These are phyloP conservation scores for Drosophila lowei DNA, from an alignment of 1,140 invertebrate genomes.

Conservation along the genomic window DNA sequence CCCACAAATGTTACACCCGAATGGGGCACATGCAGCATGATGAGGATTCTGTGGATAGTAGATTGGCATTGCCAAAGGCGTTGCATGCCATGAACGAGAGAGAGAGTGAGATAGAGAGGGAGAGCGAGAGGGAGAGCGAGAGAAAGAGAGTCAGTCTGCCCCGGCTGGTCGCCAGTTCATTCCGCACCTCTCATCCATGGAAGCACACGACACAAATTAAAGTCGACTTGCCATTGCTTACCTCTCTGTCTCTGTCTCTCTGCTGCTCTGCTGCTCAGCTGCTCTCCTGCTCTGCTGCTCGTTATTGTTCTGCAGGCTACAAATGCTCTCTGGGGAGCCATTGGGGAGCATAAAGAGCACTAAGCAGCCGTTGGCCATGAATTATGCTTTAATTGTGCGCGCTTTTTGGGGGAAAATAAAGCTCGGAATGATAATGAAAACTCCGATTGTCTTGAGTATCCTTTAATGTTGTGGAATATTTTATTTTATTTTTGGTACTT, in stretches of 20 bases:
- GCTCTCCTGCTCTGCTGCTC: slow-evolving; percentile 12
- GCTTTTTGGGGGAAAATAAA: slow-evolving; percentile 43
- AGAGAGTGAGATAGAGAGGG: too few relatives aligned
- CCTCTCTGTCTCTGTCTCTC: slow-evolving; percentile 34
- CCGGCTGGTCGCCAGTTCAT: slow-evolving; percentile 26
- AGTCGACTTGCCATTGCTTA: slow-evolving; percentile 66
- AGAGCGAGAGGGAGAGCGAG: too few relatives aligned
- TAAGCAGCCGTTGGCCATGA: slow-evolving; percentile 74
- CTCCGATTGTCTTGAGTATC: slow-evolving; percentile 5
- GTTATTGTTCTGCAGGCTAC: slow-evolving; percentile 54
- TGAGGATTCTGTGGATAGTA: too few relatives aligned
- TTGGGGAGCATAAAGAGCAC: slow-evolving; percentile 72
- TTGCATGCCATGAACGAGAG: background rate
- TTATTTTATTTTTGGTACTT: too few relatives aligned
- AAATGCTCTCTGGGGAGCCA: slow-evolving; percentile 75
- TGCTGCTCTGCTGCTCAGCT: background rate
- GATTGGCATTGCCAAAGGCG: background rate
- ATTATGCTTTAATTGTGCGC: slow-evolving; percentile 77
- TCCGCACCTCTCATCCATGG: slow-evolving; percentile 18
- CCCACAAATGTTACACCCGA: slow-evolving; percentile 57
- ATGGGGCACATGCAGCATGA: slow-evolving; percentile 2
- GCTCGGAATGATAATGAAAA: slow-evolving; percentile 41
- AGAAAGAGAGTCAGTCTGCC: background rate
- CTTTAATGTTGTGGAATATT: slow-evolving; percentile 2
- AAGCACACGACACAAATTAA: slow-evolving; percentile 65